Conservation (phyloP, 1,140 invertebrate species). For the Amphibalanus amphitrite region DNA sequence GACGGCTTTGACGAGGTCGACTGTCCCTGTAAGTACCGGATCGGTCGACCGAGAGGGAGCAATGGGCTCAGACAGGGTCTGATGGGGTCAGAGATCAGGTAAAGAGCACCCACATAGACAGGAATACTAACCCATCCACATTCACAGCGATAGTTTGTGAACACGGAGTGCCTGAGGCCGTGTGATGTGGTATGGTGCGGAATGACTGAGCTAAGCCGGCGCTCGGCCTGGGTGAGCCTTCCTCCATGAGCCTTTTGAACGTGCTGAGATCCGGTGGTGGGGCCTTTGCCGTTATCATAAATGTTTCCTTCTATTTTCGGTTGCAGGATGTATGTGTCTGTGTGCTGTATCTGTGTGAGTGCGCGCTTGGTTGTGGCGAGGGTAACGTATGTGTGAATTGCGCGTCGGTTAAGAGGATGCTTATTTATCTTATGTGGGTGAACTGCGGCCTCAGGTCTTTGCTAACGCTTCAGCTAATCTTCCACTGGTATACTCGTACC, state of each 20-base stretch:
- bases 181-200: no score
- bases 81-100: no score
- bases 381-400: background rate
- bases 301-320: background rate
- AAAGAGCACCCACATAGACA: no score
- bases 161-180: no score
- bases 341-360: background rate
- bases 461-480: no score
- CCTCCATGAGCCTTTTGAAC: background rate
- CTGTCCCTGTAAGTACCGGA: conserved; percentile 35
- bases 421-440: no score
- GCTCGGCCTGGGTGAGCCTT: background rate
- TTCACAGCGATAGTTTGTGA: no score
- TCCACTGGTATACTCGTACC: no score
- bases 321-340: background rate
- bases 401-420: no score
- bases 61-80: background rate
- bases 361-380: background rate
- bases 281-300: background rate
- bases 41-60: conserved; percentile 26
- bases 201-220: no score
- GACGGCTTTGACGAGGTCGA: conserved; percentile 62
- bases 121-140: no score
- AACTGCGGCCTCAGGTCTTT: no score
- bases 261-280: background rate